Evolutionary conservation across 2,888 invertebrate species (phyloP).

Genomic region (Plusia festucae): DNA sequence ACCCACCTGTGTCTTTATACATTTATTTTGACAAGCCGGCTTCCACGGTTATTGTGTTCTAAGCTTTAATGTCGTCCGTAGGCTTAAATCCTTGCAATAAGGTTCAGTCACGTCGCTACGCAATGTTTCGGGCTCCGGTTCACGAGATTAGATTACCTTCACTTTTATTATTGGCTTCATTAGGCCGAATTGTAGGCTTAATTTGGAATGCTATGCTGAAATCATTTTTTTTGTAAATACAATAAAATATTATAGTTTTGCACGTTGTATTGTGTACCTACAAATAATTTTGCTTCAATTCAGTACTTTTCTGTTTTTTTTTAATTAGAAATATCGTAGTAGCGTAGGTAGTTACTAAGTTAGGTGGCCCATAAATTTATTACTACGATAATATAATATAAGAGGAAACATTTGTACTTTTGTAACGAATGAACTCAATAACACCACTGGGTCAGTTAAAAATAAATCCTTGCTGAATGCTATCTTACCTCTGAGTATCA

Average conservation of each 20-base stretch:
- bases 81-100: slow-evolving; percentile 24
- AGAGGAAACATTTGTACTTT: too few species aligned
- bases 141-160: slow-evolving; percentile 16
- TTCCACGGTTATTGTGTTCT: slow-evolving; percentile 17
- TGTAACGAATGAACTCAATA: too few species aligned
- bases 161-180: slow-evolving; percentile 15
- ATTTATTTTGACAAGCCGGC: slow-evolving; percentile 15
- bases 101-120: slow-evolving; percentile 26
- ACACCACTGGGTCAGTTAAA: too few species aligned
- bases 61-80: slow-evolving; percentile 14
- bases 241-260: neutral
- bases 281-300: too few species aligned
- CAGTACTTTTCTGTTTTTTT: too few species aligned
- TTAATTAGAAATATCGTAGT: too few species aligned
- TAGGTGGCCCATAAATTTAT: too few species aligned
- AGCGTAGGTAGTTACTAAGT: too few species aligned
- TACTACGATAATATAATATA: too few species aligned
- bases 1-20: slow-evolving; percentile 4
- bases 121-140: slow-evolving; percentile 10
- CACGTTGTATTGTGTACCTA: neutral
- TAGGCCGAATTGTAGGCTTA: neutral
- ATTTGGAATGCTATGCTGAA: neutral
- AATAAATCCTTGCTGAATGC: too few species aligned
- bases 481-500: too few species aligned
- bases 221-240: neutral